A percentile compares a stretch with the other conserved stretches of the same genome.
phyloP scores from a whole-genome alignment of 2,797 vertebrate species.

The Poecilia velifera region DNA sequence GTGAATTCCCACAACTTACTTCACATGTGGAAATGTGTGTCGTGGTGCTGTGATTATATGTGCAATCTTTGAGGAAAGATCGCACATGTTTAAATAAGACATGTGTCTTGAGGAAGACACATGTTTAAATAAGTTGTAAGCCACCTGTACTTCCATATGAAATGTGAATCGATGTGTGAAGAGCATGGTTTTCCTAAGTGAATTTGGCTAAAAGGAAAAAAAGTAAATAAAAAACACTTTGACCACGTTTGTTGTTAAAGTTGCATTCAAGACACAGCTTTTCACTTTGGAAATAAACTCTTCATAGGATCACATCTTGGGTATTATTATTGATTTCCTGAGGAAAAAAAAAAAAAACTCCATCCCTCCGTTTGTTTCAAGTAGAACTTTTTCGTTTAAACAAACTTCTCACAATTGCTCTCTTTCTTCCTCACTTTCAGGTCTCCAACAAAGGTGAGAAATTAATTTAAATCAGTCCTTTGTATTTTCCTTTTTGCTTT shows the following conservation, averaged over 20 bases:
- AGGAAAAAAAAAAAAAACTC: conserved; percentile 5
- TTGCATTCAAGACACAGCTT: background rate
- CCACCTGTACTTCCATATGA: conserved; percentile 38
- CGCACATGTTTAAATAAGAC: conserved; percentile 30
- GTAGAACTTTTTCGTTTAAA: conserved; percentile 1
- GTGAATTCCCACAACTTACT: background rate
- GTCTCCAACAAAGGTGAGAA: conserved; percentile 84
- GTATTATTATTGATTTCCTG: conserved; percentile 17
- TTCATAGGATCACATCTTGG: conserved; percentile 59
- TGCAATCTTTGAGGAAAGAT: conserved; percentile 25
- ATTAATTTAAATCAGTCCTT: background rate
- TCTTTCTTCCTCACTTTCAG: conserved; percentile 56
- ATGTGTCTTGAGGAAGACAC: conserved; percentile 22
- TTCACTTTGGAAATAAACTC: conserved; percentile 41
- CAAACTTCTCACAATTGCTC: conserved; percentile 21
- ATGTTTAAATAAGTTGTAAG: conserved; percentile 27
- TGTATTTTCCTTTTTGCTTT: background rate
- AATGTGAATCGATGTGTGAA: conserved; percentile 57
- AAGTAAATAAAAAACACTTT: background rate
- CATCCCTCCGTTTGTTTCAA: background rate
- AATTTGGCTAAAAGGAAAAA: background rate
- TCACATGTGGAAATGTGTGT: conserved; percentile 52
- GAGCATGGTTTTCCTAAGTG: conserved; percentile 42
- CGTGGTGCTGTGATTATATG: conserved; percentile 38
- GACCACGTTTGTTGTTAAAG: background rate